Percentiles rank a stretch among this genome's conserved stretches.
phyloP scores from a whole-genome alignment of 2,113 vertebrate species.

The Aptenodytes forsteri region DNA sequence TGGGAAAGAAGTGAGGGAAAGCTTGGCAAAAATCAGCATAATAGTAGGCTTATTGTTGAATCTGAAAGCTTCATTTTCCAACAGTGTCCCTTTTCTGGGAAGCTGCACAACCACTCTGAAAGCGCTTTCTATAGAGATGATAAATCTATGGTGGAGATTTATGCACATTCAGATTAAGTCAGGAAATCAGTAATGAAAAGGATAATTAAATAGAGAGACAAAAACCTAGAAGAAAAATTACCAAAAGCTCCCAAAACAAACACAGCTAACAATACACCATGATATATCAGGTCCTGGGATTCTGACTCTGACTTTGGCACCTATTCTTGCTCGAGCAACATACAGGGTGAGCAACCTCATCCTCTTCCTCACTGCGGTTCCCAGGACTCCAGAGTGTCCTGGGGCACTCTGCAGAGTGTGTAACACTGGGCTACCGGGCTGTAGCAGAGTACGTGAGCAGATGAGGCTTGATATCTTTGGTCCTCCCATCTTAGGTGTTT shows the following conservation, averaged over 20 bases:
- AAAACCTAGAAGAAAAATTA: constrained; percentile 65
- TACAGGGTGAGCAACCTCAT: not conserved
- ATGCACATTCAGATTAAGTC: constrained; percentile 68
- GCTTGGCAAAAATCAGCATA: constrained; percentile 66
- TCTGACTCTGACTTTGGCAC: constrained; percentile 38
- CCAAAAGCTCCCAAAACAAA: constrained; percentile 33
- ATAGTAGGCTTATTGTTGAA: constrained; percentile 64
- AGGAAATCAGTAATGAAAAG: constrained; percentile 62
- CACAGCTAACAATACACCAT: constrained; percentile 34
- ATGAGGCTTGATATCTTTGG: not conserved
- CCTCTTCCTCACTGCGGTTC: not conserved
- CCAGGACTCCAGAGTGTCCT: not conserved
- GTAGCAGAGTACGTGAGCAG: not conserved
- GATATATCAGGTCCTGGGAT: constrained; percentile 56
- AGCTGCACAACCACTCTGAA: constrained; percentile 51
- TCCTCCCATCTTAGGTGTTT: not conserved
- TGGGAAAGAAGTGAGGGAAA: constrained; percentile 42
- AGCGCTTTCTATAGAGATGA: constrained; percentile 56
- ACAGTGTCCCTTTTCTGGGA: constrained; percentile 40
- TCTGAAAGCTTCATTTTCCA: constrained; percentile 63
- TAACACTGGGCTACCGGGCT: not conserved
- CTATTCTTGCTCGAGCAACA: not conserved
- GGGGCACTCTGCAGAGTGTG: not conserved
- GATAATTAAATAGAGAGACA: constrained; percentile 63
- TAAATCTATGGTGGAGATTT: constrained; percentile 61